Evolutionary conservation across 2,888 invertebrate species (phyloP).

Genomic region (Napeogenes sylphis): DNA sequence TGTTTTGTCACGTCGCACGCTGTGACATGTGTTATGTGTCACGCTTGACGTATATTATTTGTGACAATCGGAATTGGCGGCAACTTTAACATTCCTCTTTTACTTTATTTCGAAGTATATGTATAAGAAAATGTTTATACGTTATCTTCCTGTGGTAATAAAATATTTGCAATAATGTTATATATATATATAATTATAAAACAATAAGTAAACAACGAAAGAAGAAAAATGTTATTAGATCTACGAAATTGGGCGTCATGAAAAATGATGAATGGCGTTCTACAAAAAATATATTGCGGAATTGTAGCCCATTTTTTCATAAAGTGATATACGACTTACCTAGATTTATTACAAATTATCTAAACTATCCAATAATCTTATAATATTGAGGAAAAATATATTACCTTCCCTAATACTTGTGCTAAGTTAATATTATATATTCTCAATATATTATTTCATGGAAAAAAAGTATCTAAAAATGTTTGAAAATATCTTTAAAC

Average conservation of each 20-base stretch:
- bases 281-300: conserved; percentile 47
- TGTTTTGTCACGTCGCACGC: not conserved
- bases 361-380: conserved; percentile 38
- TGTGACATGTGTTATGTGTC: conserved; percentile 20
- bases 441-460: not conserved
- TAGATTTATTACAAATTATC: conserved; percentile 44
- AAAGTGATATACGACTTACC: conserved; percentile 22
- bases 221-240: conserved; percentile 49
- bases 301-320: conserved; percentile 27
- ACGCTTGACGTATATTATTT: conserved; percentile 20
- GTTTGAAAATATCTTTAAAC: no score
- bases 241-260: conserved; percentile 62
- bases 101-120: not conserved
- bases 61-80: conserved; percentile 14
- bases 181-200: conserved; percentile 8
- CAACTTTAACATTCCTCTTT: conserved; percentile 6
- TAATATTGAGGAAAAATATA: not conserved
- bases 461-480: not conserved
- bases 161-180: no score
- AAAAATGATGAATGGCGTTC: conserved; percentile 63
- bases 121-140: not conserved
- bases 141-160: no score
- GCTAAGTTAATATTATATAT: not conserved
- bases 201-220: conserved; percentile 35
- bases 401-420: not conserved